Evolutionary conservation across 1,140 invertebrate genomes (phyloP), one percentile per base, ranked within the genome.

Genomic region (Wasmannia auropunctata): DNA sequence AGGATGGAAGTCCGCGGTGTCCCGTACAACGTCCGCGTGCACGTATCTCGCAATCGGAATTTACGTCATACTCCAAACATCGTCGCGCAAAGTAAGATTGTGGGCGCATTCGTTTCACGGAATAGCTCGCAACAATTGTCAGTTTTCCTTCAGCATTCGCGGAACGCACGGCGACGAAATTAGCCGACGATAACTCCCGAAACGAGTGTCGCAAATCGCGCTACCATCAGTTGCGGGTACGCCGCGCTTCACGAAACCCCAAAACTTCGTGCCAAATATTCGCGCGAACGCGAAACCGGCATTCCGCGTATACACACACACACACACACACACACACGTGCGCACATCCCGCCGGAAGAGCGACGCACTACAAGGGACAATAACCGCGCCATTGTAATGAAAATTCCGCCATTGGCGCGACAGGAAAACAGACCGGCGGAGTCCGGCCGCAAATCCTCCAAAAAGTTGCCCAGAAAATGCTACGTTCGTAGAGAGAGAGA

Each of bases 261-360:
- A 37, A 76, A 83, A 88, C 75, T 63, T 77, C 11, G 25, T 62
- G 37, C 75, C 75, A 43, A 77, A 81, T 62, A 84, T 88, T 88
- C 60, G 75, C 67, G 43, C 63, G 63, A 58, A 76, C 67, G 54
- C 34, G 34, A 77, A 70, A 85, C 87, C 74, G 51, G 22, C 70
- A 56, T 74, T 74, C 70, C 51, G 70, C 70, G 14, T n/a, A n/a
- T n/a, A n/a, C n/a, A n/a, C n/a, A n/a, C n/a, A n/a, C n/a, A n/a
- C n/a, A n/a, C 49, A 75, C 14, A 43, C 10, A n/a, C n/a, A n/a
- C n/a, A n/a, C 49, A 75, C 14, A 43, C 10, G n/a, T 56, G 31
- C 25, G 16, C 6, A n/a, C n/a, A 19, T 49, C 37, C 25, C 28
- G 22, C 28, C 22, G 75, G 22, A 75, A 69, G 54, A 80, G 85